Percentiles rank a stretch among this genome's conserved stretches.
Evolutionary conservation across 2,797 vertebrate species (phyloP).

Genomic region (Cyclura pinguis): DNA sequence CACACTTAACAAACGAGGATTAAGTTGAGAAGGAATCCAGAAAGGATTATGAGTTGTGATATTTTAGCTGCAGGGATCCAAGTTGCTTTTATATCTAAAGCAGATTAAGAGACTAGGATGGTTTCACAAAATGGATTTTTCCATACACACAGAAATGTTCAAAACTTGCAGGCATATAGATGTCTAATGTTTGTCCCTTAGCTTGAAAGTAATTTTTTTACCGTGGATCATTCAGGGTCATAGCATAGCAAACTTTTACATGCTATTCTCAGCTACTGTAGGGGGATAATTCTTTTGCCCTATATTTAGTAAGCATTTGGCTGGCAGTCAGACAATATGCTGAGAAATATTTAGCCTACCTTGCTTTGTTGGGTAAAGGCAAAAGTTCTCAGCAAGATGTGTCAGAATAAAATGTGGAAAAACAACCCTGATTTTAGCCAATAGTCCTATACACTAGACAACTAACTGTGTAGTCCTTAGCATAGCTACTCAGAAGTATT

Average conservation of each 20-base stretch:
- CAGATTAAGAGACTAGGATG: neutral
- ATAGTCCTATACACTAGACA: accelerated
- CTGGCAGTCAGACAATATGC: conserved; percentile 50
- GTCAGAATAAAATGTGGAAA: conserved; percentile 41
- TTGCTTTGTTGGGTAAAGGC: conserved; percentile 11
- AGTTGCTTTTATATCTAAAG: neutral
- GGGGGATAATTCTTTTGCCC: conserved; percentile 53
- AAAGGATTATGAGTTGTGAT: neutral
- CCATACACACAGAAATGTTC: neutral
- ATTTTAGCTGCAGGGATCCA: neutral
- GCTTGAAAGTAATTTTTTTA: conserved; percentile 24
- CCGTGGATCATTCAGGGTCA: conserved; percentile 42
- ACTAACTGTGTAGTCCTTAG: neutral
- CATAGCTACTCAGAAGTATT: neutral
- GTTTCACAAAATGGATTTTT: conserved; percentile 25
- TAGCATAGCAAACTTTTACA: conserved; percentile 46
- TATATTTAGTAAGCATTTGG: conserved; percentile 59
- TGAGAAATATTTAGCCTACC: conserved; percentile 17
- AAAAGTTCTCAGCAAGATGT: conserved; percentile 29
- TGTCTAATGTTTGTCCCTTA: neutral
- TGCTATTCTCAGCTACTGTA: conserved; percentile 54
- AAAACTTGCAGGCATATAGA: neutral
- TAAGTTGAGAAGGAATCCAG: neutral
- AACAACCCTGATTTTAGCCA: neutral
- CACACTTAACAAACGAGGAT: neutral